Percentiles rank a stretch among this genome's conserved stretches.
Evolutionary conservation across 35 echinoderm and acorn worm genomes (phyloP).

Genomic region (Strongylocentrotus purpuratus): DNA sequence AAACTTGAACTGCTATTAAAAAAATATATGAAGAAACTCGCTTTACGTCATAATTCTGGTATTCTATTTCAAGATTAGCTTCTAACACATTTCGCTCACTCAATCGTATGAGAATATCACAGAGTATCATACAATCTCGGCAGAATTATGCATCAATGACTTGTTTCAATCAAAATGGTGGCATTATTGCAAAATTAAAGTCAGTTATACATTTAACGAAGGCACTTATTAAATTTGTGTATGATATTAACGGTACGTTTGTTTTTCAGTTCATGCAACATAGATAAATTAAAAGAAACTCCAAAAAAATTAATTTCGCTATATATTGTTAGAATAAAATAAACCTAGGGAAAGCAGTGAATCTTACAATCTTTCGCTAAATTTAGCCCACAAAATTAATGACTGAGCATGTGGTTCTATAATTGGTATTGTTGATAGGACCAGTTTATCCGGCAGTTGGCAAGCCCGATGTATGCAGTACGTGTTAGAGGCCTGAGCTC

Average conservation of each 20-base stretch:
- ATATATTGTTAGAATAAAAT: background rate
- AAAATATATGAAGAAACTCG: no score
- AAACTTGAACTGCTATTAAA: no score
- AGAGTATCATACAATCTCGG: no score
- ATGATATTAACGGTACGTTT: background rate
- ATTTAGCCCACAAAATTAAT: background rate
- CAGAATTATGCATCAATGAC: no score
- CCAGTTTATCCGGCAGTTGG: background rate
- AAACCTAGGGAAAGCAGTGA: background rate
- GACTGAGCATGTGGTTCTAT: background rate
- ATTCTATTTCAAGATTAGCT: no score
- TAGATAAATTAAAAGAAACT: background rate
- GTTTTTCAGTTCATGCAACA: no score
- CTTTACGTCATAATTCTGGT: no score
- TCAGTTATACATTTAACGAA: no score
- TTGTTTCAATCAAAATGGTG: no score
- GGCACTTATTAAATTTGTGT: background rate
- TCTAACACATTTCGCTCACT: no score
- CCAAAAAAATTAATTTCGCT: background rate
- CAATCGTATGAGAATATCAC: no score
- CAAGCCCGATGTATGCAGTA: background rate
- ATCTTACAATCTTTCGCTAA: background rate
- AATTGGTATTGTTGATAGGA: background rate
- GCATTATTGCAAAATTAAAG: no score
- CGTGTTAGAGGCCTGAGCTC: background rate